These are phyloP conservation scores for Alethe diademata DNA, from an alignment of 2,113 vertebrate species.

Conservation along the genomic window DNA sequence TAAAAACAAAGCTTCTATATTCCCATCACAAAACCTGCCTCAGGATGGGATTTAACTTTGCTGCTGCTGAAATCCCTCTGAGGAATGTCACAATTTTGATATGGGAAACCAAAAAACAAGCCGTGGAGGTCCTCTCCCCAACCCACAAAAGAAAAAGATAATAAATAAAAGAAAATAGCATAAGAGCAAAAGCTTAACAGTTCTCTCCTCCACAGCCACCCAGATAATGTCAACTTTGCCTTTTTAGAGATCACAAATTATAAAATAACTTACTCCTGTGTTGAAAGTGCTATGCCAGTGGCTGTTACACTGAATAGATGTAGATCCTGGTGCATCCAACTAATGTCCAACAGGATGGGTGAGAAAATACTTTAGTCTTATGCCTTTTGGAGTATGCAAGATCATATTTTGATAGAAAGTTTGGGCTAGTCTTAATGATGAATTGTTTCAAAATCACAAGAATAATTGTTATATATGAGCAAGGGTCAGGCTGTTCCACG, in stretches of 20 bases:
- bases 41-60: not conserved
- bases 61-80: not conserved
- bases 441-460: not conserved
- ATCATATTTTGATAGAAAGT: not conserved
- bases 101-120: not conserved
- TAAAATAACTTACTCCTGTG: not conserved
- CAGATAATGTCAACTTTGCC: not conserved
- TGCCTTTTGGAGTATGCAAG: not conserved
- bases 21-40: not conserved
- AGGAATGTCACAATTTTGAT: not conserved
- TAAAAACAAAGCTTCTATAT: not conserved
- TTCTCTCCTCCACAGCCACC: not conserved
- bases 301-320: not conserved
- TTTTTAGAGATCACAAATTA: not conserved
- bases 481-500: not conserved
- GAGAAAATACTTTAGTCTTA: not conserved
- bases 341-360: accelerated
- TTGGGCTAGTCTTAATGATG: not conserved
- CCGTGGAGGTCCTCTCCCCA: not conserved
- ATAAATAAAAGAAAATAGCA: not conserved
- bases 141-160: not conserved
- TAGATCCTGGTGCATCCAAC: not conserved
- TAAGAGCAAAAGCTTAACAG: not conserved
- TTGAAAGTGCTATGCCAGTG: not conserved
- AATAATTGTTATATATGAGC: not conserved